Conservation (phyloP, 2,113 vertebrate species). For the Trogon surrucura region DNA sequence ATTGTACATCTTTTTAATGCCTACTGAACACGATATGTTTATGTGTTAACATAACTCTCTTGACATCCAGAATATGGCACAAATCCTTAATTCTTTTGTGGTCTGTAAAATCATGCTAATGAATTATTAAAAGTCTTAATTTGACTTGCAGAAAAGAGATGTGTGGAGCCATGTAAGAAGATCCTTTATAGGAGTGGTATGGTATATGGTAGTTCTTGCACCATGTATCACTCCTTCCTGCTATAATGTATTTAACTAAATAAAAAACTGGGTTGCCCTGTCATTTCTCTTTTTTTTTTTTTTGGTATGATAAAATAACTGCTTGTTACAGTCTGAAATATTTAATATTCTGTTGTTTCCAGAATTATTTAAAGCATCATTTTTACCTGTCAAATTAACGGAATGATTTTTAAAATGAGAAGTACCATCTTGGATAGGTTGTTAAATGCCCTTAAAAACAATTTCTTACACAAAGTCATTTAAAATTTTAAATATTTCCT, state of each 20-base stretch:
- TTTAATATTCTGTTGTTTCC: not conserved
- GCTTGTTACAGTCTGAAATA: not conserved
- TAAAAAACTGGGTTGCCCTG: not conserved
- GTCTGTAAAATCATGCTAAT: not conserved
- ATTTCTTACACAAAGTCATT: not conserved
- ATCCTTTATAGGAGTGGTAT: not conserved
- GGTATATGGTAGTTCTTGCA: not conserved
- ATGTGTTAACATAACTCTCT: not conserved
- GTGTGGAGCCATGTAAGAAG: not conserved
- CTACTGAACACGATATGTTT: not conserved
- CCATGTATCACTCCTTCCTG: not conserved
- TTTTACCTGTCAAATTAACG: not conserved
- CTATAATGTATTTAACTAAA: not conserved
- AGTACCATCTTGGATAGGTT: rapidly evolving
- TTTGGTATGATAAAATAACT: not conserved
- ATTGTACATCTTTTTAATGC: not conserved
- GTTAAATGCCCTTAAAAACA: not conserved
- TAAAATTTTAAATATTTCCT: not conserved
- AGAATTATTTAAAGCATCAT: not conserved
- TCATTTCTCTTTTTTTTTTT: not conserved
- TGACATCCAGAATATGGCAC: not conserved
- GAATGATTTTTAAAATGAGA: not conserved
- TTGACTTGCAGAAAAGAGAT: not conserved
- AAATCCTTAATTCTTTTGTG: not conserved
- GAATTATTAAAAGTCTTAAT: not conserved